A percentile compares a stretch with the other conserved stretches of the same genome.
Conservation (phyloP, 2,113 vertebrate species). For the Phrynocephalus versicolor region DNA sequence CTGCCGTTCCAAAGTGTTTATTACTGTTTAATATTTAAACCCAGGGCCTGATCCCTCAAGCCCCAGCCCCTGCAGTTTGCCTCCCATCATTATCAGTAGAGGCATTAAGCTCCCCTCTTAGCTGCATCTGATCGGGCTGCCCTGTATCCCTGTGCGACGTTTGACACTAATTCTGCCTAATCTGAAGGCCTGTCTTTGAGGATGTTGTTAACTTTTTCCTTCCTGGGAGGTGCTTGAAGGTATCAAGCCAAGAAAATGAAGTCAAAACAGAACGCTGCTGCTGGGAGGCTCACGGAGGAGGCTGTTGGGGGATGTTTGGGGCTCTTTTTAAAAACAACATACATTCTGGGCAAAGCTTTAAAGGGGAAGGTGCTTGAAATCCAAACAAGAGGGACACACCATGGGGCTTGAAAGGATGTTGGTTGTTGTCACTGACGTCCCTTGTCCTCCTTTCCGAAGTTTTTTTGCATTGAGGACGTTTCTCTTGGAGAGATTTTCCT, state of each 20-base stretch:
- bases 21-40: too few relatives aligned
- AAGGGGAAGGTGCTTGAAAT: too few relatives aligned
- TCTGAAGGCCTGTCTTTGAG: slow-evolving; percentile 7
- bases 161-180: slow-evolving; percentile 18
- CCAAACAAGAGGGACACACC: too few relatives aligned
- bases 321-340: not conserved
- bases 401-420: too few relatives aligned
- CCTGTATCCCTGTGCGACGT: not conserved
- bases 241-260: not conserved
- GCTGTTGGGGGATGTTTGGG: not conserved
- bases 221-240: not conserved
- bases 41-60: not conserved
- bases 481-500: too few relatives aligned
- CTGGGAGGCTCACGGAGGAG: too few relatives aligned
- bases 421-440: too few relatives aligned
- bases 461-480: too few relatives aligned
- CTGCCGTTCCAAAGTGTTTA: too few relatives aligned
- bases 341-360: not conserved
- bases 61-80: not conserved
- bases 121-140: not conserved
- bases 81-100: not conserved
- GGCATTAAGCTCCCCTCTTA: not conserved
- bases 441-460: too few relatives aligned
- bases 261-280: not conserved
- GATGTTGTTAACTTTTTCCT: slow-evolving; percentile 4